Evolutionary conservation across 2,888 invertebrate genomes (phyloP), one percentile per base, ranked within the genome.

Genomic region (Volucella inanis): DNA sequence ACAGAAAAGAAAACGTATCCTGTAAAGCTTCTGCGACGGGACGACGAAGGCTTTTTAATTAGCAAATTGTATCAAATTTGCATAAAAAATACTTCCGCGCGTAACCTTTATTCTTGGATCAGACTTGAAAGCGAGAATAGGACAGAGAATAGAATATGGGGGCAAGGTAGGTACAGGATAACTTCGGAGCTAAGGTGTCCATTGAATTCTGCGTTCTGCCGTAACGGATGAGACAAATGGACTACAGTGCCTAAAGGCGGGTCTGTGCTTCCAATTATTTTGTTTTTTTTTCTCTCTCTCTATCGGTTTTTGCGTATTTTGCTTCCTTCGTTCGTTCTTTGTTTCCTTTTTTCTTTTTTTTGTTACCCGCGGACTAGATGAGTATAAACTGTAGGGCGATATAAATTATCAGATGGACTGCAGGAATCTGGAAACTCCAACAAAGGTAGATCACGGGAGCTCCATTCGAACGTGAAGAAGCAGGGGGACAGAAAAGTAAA

Each of bases 31-130:
- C 50, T 62, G 52, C 72, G 59, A 62, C 62, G 6, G 31, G 6
- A 31, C 6, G 31, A 49, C 65, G 55, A 68, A 67, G 76, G 80
- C 67, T 76, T 80, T 85, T 85, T 85, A 85, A 85, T 85, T 85
- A 85, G 81, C 80, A 80, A 85, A 85, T 81, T 81, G 75, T 85
- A 81, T 81, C 70, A 81, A 80, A 81, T 85, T 85, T 85, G 67
- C 76, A 85, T 85, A 80, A 85, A 84, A 72, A 72, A 49, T 50
- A 76, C 80, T 62, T 80, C 47, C 80, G 75, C 54, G 65, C 62
- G 39, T 57, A 70, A 31, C 12, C 52, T 64, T 70, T 52, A 52
- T 52, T 65, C 43, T 11, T 74, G n/a, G 61, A 31, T n/a, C 9
- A 31, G 64, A 22, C 50, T 55, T 62, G 12, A 8, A 41, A 18